Percentiles rank a stretch among this genome's conserved stretches.
Evolutionary conservation across 2,888 invertebrate species (phyloP).

Genomic region (Acleris laterana): DNA sequence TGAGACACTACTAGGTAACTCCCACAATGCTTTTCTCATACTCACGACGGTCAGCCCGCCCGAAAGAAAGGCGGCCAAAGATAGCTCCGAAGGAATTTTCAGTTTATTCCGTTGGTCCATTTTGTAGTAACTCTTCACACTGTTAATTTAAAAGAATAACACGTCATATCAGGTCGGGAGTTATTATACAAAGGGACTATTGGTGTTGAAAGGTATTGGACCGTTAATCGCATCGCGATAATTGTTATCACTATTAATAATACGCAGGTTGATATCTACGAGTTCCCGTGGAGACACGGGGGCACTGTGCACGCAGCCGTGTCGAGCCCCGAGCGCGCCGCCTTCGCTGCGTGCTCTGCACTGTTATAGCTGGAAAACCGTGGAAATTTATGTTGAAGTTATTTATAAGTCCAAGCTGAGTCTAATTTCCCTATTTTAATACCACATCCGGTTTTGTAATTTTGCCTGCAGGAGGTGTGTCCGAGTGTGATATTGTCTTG

Average conservation of each 20-base stretch:
- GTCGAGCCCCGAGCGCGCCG: neutral
- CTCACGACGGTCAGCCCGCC: slow-evolving; percentile 63
- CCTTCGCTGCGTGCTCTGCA: neutral
- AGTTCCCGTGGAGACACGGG: slow-evolving; percentile 26
- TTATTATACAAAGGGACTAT: slow-evolving; percentile 58
- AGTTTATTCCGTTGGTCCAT: slow-evolving; percentile 45
- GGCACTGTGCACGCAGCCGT: slow-evolving; percentile 6
- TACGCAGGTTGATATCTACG: slow-evolving; percentile 29
- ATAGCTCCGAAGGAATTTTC: slow-evolving; percentile 49
- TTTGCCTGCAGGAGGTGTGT: too few relatives aligned
- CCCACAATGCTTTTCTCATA: slow-evolving; percentile 30
- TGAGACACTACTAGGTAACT: too few relatives aligned
- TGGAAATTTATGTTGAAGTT: neutral
- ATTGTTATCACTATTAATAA: slow-evolving; percentile 72
- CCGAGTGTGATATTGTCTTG: too few relatives aligned
- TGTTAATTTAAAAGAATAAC: slow-evolving; percentile 43
- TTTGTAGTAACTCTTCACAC: slow-evolving; percentile 39
- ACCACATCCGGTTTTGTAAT: too few relatives aligned
- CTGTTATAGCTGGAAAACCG: neutral
- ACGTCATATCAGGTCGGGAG: slow-evolving; percentile 56
- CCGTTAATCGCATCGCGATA: slow-evolving; percentile 69
- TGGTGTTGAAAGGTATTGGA: slow-evolving; percentile 49
- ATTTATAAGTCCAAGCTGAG: neutral
- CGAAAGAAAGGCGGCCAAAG: slow-evolving; percentile 52
- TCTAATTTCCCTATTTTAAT: too few relatives aligned